Percentiles rank a stretch among this genome's conserved stretches.
Conservation (phyloP, 2,113 vertebrate species). For the Murina feae region DNA sequence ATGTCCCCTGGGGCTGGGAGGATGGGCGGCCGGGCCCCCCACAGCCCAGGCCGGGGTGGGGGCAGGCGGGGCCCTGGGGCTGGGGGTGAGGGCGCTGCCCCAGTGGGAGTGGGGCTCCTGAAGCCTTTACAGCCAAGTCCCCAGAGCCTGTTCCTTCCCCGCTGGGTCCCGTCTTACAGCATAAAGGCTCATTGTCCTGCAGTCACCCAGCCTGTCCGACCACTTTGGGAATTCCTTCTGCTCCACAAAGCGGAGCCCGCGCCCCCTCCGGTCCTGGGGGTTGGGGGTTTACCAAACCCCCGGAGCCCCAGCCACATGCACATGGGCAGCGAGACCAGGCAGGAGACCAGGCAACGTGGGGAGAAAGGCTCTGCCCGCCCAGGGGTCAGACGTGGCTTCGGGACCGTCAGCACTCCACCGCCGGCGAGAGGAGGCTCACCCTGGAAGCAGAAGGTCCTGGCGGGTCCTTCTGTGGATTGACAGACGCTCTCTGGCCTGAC, state of each 20-base stretch:
- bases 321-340: background rate
- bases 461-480: background rate
- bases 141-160: background rate
- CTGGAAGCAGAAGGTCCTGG: background rate
- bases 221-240: slow-evolving; percentile 28
- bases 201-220: slow-evolving; percentile 54
- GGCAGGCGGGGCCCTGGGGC: background rate
- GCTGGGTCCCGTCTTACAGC: background rate
- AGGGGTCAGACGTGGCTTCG: background rate
- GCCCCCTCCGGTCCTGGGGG: background rate
- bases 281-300: background rate
- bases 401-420: background rate
- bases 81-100: rapidly evolving
- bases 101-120: background rate
- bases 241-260: background rate
- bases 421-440: too few species aligned
- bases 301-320: background rate
- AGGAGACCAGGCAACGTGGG: background rate
- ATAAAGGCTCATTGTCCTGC: slow-evolving; percentile 63
- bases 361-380: background rate
- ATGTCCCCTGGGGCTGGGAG: background rate
- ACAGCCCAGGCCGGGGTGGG: background rate
- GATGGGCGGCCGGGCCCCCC: background rate
- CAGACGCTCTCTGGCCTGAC: background rate
- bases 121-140: background rate